phyloP scores from a whole-genome alignment of 2,113 vertebrate genomes.

The Bungarus multicinctus region DNA sequence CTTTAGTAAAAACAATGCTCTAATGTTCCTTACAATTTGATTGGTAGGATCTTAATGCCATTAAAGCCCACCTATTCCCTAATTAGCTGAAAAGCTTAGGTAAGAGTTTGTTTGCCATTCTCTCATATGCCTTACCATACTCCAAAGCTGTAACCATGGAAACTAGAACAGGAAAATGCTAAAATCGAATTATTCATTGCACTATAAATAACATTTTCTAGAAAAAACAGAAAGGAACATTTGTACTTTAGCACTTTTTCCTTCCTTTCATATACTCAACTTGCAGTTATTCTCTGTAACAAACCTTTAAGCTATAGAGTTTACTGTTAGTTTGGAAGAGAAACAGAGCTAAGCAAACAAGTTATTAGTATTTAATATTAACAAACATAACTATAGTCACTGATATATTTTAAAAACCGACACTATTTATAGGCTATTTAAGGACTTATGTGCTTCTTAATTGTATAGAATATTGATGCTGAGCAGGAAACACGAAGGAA shows the following conservation, averaged over 20 bases:
- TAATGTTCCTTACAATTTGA: constrained; percentile 1
- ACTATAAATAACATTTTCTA: constrained; percentile 24
- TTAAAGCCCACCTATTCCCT: constrained; percentile 8
- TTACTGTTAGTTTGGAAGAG: background rate
- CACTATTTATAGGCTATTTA: background rate
- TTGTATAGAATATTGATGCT: background rate
- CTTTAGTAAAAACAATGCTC: background rate
- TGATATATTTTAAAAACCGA: background rate
- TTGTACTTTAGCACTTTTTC: background rate
- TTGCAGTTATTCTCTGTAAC: background rate
- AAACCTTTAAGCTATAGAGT: background rate
- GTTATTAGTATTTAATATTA: background rate
- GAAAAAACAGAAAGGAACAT: constrained; percentile 6
- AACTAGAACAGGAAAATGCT: constrained; percentile 13
- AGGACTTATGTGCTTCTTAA: background rate
- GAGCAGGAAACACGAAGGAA: background rate
- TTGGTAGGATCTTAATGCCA: background rate
- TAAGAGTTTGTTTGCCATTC: constrained; percentile 5
- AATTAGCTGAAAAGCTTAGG: constrained; percentile 22
- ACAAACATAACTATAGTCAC: background rate
- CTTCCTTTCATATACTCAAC: background rate
- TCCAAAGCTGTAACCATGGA: constrained; percentile 22
- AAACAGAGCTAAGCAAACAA: background rate
- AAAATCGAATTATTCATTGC: constrained; percentile 14
- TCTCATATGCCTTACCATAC: constrained; percentile 6